phyloP scores from a whole-genome alignment of 2,888 invertebrate genomes.

The Tetropium fuscum region DNA sequence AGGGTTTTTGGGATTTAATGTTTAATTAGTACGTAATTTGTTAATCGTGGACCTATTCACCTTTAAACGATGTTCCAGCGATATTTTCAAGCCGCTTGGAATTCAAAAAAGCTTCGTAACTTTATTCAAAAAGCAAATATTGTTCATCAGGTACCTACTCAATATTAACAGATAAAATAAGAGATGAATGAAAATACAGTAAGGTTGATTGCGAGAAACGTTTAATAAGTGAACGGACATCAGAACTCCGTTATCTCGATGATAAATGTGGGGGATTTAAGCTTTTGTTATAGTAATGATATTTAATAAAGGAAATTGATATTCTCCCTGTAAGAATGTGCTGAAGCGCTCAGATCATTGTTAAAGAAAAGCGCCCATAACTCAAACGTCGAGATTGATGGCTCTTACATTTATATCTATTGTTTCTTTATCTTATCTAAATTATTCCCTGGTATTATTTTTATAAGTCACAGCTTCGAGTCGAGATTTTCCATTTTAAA shows the following conservation, averaged over 20 bases:
- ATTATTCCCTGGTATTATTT: slow-evolving; percentile 31
- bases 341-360: slow-evolving; percentile 49
- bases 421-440: slow-evolving; percentile 47
- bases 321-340: slow-evolving; percentile 54
- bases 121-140: too few species aligned
- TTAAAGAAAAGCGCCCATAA: slow-evolving; percentile 46
- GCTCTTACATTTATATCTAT: slow-evolving; percentile 48
- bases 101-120: too few species aligned
- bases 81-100: too few species aligned
- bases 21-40: too few species aligned
- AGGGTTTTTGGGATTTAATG: too few species aligned
- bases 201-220: slow-evolving; percentile 27
- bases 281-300: slow-evolving; percentile 56
- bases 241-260: slow-evolving; percentile 50
- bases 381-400: slow-evolving; percentile 50
- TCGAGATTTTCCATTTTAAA: slow-evolving; percentile 8
- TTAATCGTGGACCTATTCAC: too few species aligned
- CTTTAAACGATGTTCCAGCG: too few species aligned
- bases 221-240: slow-evolving; percentile 43
- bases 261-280: slow-evolving; percentile 52
- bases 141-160: too few species aligned
- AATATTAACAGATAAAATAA: too few species aligned
- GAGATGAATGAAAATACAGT: too few species aligned
- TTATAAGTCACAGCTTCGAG: slow-evolving; percentile 15
- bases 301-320: slow-evolving; percentile 59